These are phyloP conservation scores for Oligia fasciuncula DNA, from an alignment of 2,888 invertebrate genomes.

Conservation along the genomic window DNA sequence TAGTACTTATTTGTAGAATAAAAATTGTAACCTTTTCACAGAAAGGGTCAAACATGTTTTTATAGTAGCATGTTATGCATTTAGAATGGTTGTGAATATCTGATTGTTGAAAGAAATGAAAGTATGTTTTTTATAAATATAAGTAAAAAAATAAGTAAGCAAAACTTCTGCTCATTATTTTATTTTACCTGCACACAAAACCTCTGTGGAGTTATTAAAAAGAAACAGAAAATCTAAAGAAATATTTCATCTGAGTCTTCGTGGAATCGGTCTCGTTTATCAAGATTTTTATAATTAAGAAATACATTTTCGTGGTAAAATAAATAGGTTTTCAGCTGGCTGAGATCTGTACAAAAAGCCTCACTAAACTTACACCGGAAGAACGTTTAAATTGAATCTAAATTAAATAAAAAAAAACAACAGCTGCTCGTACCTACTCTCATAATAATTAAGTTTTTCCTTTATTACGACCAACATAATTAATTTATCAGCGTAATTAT, in stretches of 20 bases:
- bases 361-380: background rate
- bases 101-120: background rate
- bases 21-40: background rate
- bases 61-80: background rate
- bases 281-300: slow-evolving; percentile 52
- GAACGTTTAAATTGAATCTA: slow-evolving; percentile 38
- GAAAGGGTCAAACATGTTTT: background rate
- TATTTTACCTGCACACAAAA: slow-evolving; percentile 9
- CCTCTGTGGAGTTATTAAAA: slow-evolving; percentile 38
- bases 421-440: background rate
- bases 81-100: background rate
- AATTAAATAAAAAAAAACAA: slow-evolving; percentile 36
- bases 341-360: background rate
- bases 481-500: slow-evolving; percentile 53
- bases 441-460: slow-evolving; percentile 37
- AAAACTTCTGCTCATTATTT: slow-evolving; percentile 25
- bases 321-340: slow-evolving; percentile 13
- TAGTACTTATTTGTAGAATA: too few relatives aligned
- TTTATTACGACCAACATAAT: slow-evolving; percentile 41
- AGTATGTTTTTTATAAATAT: background rate
- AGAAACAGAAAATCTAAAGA: slow-evolving; percentile 32
- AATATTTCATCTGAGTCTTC: slow-evolving; percentile 50
- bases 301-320: slow-evolving; percentile 29
- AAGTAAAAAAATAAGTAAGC: background rate
- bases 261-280: slow-evolving; percentile 47